Evolutionary conservation across 1,140 invertebrate species (phyloP).

Genomic region (Eulimnadia texana): DNA sequence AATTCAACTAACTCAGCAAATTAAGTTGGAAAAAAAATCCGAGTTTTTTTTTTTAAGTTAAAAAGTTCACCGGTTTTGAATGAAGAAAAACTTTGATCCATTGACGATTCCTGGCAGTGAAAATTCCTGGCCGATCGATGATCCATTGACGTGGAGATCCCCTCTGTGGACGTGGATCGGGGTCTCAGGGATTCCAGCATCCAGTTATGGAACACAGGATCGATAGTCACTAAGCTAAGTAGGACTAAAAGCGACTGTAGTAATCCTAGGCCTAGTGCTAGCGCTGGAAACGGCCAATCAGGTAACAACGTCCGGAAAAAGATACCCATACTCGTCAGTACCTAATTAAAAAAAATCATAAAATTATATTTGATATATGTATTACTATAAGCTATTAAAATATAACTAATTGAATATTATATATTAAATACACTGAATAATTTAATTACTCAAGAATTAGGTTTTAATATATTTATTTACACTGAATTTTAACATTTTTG

Average conservation of each 20-base stretch:
- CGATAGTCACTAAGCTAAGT: slow-evolving; percentile 33
- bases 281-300: slow-evolving; percentile 26
- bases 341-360: slow-evolving; percentile 17
- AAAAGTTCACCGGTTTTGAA: slow-evolving; percentile 5
- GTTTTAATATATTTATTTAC: too few relatives aligned
- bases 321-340: slow-evolving; percentile 27
- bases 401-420: too few relatives aligned
- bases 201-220: slow-evolving; percentile 35
- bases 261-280: slow-evolving; percentile 31
- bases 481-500: too few relatives aligned
- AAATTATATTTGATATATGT: too few relatives aligned
- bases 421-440: too few relatives aligned
- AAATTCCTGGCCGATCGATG: neutral
- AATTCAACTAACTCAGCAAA: too few relatives aligned
- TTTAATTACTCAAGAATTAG: too few relatives aligned
- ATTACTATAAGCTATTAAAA: too few relatives aligned
- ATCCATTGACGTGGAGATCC: slow-evolving; percentile 5
- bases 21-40: too few relatives aligned
- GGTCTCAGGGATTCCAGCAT: slow-evolving; percentile 25
- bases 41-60: too few relatives aligned
- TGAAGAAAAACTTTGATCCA: slow-evolving; percentile 6
- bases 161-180: slow-evolving; percentile 17
- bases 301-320: slow-evolving; percentile 28
- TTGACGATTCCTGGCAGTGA: neutral
- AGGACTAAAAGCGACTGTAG: slow-evolving; percentile 34